Percentiles rank a stretch among this genome's conserved stretches.
Evolutionary conservation across 2,113 vertebrate genomes (phyloP).

Genomic region (Oreocharis arfaki): DNA sequence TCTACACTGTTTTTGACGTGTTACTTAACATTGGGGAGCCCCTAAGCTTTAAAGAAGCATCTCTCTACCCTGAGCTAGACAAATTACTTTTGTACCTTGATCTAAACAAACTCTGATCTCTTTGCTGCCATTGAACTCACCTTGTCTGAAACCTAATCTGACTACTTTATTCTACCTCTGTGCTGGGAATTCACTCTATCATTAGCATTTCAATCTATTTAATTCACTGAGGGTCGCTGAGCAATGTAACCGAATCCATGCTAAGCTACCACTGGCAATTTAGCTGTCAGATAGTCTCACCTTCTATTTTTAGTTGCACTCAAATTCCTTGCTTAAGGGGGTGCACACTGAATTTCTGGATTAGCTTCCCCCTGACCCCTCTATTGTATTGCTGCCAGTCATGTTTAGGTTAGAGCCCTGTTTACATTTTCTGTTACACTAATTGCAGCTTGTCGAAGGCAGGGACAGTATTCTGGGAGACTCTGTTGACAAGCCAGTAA

Average conservation of each 20-base stretch:
- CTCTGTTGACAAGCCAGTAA: not conserved
- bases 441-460: conserved; percentile 3
- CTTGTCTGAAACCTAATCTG: conserved; percentile 66
- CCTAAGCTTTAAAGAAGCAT: conserved; percentile 22
- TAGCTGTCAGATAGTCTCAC: conserved; percentile 61
- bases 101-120: conserved; percentile 62
- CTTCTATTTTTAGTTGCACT: conserved; percentile 54
- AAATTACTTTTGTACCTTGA: conserved; percentile 49
- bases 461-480: not conserved
- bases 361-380: not conserved
- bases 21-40: conserved; percentile 15
- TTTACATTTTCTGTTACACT: not conserved
- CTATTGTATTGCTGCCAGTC: conserved; percentile 19
- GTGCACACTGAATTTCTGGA: conserved; percentile 30
- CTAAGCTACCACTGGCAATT: conserved; percentile 60
- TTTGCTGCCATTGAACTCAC: conserved; percentile 54
- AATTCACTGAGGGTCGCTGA: conserved; percentile 65
- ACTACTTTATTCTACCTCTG: conserved; percentile 59
- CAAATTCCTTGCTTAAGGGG: conserved; percentile 25
- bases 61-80: conserved; percentile 23
- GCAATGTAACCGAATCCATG: conserved; percentile 50
- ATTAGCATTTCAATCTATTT: conserved; percentile 72
- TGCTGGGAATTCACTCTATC: conserved; percentile 59
- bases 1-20: accelerated
- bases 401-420: not conserved